phyloP scores from a whole-genome alignment of 2,113 vertebrate species.

The Anseranas semipalmata region DNA sequence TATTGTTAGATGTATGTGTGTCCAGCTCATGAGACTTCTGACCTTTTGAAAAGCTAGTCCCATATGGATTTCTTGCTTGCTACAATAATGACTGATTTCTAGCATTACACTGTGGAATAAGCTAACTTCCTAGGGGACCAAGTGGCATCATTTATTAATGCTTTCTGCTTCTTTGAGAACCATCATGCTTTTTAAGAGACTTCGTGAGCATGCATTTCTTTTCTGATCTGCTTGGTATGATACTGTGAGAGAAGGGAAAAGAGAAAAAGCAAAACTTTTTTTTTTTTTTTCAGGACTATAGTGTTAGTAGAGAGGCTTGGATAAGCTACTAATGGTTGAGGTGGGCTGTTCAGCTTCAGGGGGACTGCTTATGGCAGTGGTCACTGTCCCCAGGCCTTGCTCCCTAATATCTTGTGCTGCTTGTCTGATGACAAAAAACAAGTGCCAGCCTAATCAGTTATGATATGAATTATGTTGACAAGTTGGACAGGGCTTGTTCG shows the following conservation, averaged over 20 bases:
- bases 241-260: no score
- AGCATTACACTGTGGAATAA: neutral
- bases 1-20: no score
- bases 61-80: neutral
- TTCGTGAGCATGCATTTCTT: neutral
- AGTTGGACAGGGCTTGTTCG: neutral
- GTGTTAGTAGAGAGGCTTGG: neutral
- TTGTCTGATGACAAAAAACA: neutral
- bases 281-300: neutral
- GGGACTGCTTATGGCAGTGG: neutral
- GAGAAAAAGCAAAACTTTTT: neutral
- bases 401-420: neutral
- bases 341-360: neutral
- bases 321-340: neutral
- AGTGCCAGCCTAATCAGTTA: neutral
- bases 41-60: neutral
- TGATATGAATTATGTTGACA: accelerated
- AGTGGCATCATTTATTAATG: neutral
- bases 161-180: neutral
- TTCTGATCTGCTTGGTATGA: neutral
- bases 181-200: neutral
- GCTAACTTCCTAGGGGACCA: neutral
- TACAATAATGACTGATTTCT: neutral
- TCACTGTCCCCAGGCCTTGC: neutral
- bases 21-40: neutral